Evolutionary conservation across 2,113 vertebrate species (phyloP), one percentile per base, ranked within the genome.

Genomic region (Atrichornis clamosus): DNA sequence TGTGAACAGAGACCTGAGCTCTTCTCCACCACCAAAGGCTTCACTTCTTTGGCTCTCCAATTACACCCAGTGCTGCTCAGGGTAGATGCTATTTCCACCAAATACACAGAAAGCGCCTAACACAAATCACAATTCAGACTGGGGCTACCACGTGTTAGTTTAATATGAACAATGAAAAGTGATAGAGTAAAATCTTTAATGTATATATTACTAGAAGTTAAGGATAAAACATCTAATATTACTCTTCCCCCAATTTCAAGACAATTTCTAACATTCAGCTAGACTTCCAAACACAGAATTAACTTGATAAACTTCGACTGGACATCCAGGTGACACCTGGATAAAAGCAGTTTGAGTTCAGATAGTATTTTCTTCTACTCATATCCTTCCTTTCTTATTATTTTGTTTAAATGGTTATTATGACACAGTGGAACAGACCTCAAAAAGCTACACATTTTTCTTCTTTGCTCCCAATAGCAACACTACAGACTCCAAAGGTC

Each of bases 401-500:
- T 67, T 91, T 85, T 84, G 27, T 85, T 89, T 81, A 87, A 94
- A 77, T 47, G 13, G 47, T 86, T 94, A 91, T 88, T 83, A 77
- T 1, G 5, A 68, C 53, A 82, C 30, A 26, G 30, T 22, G 33
- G 24, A 91, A 76, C 42, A 88, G 67, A 94, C 27, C 90, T 91
- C 72, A 83, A 30, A 94, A 90, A 33, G 24, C 91, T 74, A 68
- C 35, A 49, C 19, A 35, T 59, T 86, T 94, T 60, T 62, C 56
- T 84, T 92, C 74, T 85, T 85, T 65, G 74, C 50, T 96, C 72
- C 42, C 74, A 85, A 60, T 0, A 1, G 89, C 87, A 90, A 47
- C 42, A 77, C 75, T 80, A 67, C 42, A 90, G 63, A 74, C 82
- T 83, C 50, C 1, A 4, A 88, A 95, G 89, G 96, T 95, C 94